Conservation (phyloP, 2,888 invertebrate species). For the Melanostoma mellinum region DNA sequence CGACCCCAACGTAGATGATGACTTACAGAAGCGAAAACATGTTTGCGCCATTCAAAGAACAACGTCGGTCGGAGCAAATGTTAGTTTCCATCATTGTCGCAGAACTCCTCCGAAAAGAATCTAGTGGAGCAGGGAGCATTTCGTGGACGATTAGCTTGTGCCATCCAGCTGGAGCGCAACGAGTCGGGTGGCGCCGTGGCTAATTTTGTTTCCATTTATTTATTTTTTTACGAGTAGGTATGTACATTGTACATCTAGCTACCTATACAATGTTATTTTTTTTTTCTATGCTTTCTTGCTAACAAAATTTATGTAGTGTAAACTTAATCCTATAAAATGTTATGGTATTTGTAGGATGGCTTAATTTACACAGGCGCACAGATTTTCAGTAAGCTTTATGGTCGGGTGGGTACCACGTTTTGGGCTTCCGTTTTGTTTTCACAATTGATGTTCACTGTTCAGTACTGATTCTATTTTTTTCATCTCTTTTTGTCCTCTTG, state of each 20-base stretch:
- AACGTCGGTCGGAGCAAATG: not conserved
- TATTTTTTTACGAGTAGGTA: not conserved
- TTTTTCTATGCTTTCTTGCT: conserved; percentile 74
- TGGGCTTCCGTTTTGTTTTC: conserved; percentile 49
- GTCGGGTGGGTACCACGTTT: conserved; percentile 60
- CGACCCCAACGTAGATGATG: no score
- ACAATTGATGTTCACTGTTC: conserved; percentile 50
- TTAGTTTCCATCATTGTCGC: not conserved
- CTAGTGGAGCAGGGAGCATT: conserved; percentile 74
- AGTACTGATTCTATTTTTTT: conserved; percentile 16
- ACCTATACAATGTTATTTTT: not conserved
- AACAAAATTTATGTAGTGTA: conserved; percentile 79
- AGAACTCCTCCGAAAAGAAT: conserved; percentile 18
- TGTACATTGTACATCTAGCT: no score
- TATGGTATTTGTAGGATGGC: conserved; percentile 75
- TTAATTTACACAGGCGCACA: conserved; percentile 74
- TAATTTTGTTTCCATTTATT: conserved; percentile 43
- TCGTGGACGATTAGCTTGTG: conserved; percentile 77
- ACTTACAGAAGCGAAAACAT: no score
- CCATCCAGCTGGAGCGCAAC: conserved; percentile 49
- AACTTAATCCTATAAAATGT: conserved; percentile 78
- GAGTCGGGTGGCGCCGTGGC: conserved; percentile 54
- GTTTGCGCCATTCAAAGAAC: no score
- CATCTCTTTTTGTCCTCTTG: not conserved
- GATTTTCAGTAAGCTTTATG: conserved; percentile 70